A percentile compares a stretch with the other conserved stretches of the same genome.
These are phyloP conservation scores for Apolygus lucorum DNA, from an alignment of 1,140 invertebrate genomes.

Conservation along the genomic window DNA sequence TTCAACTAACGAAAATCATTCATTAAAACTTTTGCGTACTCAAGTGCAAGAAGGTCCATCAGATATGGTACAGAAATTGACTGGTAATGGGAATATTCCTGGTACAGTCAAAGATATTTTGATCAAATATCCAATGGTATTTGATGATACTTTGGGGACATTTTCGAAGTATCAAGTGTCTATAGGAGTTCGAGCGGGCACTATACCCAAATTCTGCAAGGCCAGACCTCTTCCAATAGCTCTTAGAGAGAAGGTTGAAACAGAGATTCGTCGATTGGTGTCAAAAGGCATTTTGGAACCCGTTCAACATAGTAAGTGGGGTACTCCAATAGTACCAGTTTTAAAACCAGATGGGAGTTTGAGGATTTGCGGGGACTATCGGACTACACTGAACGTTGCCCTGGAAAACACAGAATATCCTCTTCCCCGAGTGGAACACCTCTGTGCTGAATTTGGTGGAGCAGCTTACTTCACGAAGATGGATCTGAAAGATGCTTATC, in stretches of 20 bases:
- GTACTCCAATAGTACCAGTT: too few relatives aligned
- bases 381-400: constrained; percentile 11
- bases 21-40: not conserved
- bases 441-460: not conserved
- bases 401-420: constrained; percentile 6
- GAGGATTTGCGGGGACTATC: constrained; percentile 2
- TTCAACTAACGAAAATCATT: not conserved
- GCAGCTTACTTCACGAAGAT: constrained; percentile 12
- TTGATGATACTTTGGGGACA: not conserved
- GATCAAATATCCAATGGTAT: not conserved
- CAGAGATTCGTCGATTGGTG: not conserved
- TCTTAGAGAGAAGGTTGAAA: too few relatives aligned
- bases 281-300: not conserved
- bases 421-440: too few relatives aligned
- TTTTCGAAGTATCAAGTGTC: not conserved
- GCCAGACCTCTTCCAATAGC: not conserved
- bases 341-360: too few relatives aligned
- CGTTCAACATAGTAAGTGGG: too few relatives aligned
- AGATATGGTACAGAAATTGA: not conserved
- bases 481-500: constrained; percentile 14
- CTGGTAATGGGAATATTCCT: not conserved
- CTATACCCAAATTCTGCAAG: not conserved
- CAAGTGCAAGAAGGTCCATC: not conserved
- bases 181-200: not conserved
- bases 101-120: not conserved